Base-by-base conservation (phyloP, 1,140 invertebrate genomes). In the Penaeus chinensis region DNA sequence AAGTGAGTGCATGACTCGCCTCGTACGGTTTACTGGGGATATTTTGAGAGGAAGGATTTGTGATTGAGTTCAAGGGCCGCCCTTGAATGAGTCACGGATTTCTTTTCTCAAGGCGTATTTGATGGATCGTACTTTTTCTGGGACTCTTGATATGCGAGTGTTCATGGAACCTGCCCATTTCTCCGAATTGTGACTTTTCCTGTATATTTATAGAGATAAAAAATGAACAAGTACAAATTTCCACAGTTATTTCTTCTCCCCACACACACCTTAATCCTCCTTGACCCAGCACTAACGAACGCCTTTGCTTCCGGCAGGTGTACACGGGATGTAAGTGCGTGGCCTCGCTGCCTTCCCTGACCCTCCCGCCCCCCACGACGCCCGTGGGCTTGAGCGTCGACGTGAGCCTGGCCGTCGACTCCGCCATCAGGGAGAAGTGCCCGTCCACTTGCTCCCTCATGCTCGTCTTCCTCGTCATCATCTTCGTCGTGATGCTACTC, bases 401-500 rank as follows among this genome's bases (percentile, higher is more conserved):
- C 37, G 62, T 84, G 19, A 32, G 87, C 19, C 65, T 90, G 22
- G 77, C 85, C 71, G n/a, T 66, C 4, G 80, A 87, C 82, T 87
- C 94, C 78, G 95, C 95, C 0, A 94, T 94, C 19, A 94, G 94
- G 90, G 94, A 94, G 60, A 93, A 93, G 85, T 96, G 96, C 91
- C 91, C 92, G 10, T 94, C 94, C 1, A 92, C 92, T 0, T 97
- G 96, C 91, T 92, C 92, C 3, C 93, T 94, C 86, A 91, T 96
- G 81, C 94, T 94, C 91, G 91, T 95, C 0, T 96, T 96, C 92
- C 92, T 96, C 4, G 92, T 91, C 0, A 91, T 96, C 5, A 93
- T 95, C 22, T 96, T 96, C 91, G 91, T 95, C 11, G 93, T 95
- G 37, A 96, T 96, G 94, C 93, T 96, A 47, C 95, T 96, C 91